phyloP scores from a whole-genome alignment of 2,113 vertebrate species.

The Eubucco bourcierii region DNA sequence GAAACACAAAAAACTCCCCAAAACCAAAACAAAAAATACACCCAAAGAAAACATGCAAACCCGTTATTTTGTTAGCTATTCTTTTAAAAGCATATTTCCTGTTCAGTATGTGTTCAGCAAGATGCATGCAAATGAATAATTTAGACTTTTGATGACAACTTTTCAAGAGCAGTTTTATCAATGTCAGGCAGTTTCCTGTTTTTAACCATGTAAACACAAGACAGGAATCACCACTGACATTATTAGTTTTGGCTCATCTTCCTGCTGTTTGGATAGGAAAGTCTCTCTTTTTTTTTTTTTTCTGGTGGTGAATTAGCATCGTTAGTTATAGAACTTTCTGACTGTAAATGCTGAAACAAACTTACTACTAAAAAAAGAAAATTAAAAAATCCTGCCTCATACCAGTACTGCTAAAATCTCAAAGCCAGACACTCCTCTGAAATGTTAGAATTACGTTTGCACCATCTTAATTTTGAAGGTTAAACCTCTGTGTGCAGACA shows the following conservation, averaged over 20 bases:
- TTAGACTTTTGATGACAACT: constrained; percentile 25
- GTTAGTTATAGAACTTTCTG: background rate
- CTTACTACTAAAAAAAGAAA: background rate
- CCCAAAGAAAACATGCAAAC: background rate
- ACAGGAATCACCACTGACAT: constrained; percentile 2
- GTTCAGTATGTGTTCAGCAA: background rate
- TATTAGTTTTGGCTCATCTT: constrained; percentile 26
- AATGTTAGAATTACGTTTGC: background rate
- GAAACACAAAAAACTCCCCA: background rate
- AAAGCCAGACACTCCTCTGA: constrained; percentile 28
- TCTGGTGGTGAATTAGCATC: background rate
- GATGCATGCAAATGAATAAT: background rate
- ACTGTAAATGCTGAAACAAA: background rate
- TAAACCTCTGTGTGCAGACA: background rate
- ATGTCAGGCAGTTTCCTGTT: constrained; percentile 20
- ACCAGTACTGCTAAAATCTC: background rate
- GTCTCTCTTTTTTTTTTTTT: background rate
- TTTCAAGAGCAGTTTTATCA: constrained; percentile 44
- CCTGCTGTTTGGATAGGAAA: background rate
- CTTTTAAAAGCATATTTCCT: constrained; percentile 1
- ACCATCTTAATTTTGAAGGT: constrained; percentile 14
- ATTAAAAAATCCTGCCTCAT: background rate
- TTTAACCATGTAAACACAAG: background rate
- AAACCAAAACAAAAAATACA: background rate
- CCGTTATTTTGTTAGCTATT: constrained; percentile 10